Evolutionary conservation across 2,113 vertebrate genomes (phyloP).

Genomic region (Pterocles gutturalis): DNA sequence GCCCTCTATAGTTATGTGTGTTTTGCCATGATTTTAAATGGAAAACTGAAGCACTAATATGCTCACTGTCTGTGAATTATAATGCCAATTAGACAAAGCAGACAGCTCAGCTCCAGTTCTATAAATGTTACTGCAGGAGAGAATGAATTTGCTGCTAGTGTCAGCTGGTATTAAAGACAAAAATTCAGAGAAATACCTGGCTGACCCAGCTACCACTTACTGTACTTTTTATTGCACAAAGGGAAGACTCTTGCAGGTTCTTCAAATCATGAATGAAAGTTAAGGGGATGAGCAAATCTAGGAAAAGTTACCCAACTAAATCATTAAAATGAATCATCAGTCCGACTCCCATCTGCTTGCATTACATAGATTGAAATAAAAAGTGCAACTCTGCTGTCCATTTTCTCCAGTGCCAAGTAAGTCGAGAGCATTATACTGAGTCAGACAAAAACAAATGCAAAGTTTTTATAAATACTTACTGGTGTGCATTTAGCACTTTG

Average conservation of each 20-base stretch:
- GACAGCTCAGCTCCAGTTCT: neutral
- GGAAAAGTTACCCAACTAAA: constrained; percentile 4
- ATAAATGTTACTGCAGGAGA: neutral
- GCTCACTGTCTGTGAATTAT: constrained; percentile 24
- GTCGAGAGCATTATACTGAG: neutral
- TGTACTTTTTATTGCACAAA: neutral
- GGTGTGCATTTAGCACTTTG: neutral
- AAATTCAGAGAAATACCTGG: neutral
- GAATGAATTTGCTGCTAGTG: neutral
- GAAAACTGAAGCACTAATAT: neutral
- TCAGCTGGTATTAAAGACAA: neutral
- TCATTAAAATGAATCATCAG: neutral
- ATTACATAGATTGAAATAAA: neutral
- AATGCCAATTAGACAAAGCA: constrained; percentile 26
- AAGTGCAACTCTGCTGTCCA: neutral
- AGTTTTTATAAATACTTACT: neutral
- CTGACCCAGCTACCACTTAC: neutral
- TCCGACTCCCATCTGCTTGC: neutral
- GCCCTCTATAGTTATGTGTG: neutral
- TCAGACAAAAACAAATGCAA: neutral
- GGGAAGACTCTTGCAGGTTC: neutral
- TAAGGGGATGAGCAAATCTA: neutral
- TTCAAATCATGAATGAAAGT: neutral
- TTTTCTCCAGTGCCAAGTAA: neutral
- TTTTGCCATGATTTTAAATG: constrained; percentile 24